Evolutionary conservation across 2,888 invertebrate species (phyloP).

Genomic region (Cynaeus angustus): DNA sequence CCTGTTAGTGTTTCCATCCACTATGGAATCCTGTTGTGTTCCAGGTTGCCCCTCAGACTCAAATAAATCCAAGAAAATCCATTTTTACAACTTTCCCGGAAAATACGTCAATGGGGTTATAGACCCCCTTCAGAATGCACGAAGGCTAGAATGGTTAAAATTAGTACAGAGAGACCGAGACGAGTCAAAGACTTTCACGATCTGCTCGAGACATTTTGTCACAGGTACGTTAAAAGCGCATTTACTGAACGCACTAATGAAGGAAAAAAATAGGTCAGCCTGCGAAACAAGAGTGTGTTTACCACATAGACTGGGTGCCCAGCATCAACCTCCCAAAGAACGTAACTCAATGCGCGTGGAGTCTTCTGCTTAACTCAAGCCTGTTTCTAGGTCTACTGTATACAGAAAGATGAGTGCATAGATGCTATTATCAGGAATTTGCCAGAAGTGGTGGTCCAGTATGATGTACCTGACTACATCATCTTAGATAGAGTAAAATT

Average conservation of each 20-base stretch:
- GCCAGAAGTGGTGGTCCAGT: slow-evolving; percentile 5
- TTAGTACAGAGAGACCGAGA: background rate
- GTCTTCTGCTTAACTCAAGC: background rate
- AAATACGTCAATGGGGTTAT: background rate
- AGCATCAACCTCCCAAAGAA: background rate
- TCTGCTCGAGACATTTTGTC: slow-evolving; percentile 8
- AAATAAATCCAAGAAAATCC: background rate
- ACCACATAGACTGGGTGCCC: slow-evolving; percentile 11
- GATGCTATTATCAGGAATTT: slow-evolving; percentile 3
- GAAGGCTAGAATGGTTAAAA: slow-evolving; percentile 2
- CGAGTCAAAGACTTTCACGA: background rate
- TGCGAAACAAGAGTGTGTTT: background rate
- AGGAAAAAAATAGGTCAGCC: slow-evolving; percentile 13
- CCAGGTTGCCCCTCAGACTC: background rate
- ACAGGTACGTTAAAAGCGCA: background rate
- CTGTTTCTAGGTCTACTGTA: background rate
- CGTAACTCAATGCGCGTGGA: background rate
- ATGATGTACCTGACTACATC: slow-evolving; percentile 18
- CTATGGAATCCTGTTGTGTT: slow-evolving; percentile 5
- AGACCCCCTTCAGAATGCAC: background rate
- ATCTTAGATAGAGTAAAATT: slow-evolving; percentile 7
- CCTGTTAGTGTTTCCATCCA: background rate
- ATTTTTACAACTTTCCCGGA: background rate
- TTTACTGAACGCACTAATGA: too few species aligned
- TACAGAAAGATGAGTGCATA: background rate